These are phyloP conservation scores for Protophormia terraenovae DNA, from an alignment of 2,888 invertebrate genomes.

Conservation along the genomic window DNA sequence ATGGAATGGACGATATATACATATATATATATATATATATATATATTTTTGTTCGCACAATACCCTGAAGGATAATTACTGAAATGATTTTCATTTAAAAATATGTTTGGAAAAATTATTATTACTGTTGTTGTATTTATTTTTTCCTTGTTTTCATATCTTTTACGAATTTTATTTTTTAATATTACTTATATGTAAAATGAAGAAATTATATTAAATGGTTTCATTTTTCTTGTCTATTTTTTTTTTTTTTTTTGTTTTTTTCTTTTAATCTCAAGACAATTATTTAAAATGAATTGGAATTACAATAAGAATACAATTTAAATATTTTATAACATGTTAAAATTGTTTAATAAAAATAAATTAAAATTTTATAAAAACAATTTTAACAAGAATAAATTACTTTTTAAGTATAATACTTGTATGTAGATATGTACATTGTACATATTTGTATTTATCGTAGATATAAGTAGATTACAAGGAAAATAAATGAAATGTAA, in stretches of 20 bases:
- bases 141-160: not conserved
- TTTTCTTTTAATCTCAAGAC: constrained; percentile 19
- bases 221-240: too few relatives aligned
- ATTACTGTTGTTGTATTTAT: not conserved
- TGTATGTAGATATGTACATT: too few relatives aligned
- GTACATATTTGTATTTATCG: too few relatives aligned
- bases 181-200: not conserved
- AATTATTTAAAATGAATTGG: constrained; percentile 15
- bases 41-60: constrained; percentile 9
- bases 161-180: not conserved
- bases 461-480: too few relatives aligned
- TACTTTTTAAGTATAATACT: not conserved
- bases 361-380: not conserved
- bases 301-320: not conserved
- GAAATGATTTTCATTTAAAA: constrained; percentile 54
- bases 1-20: too few relatives aligned
- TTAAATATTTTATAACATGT: not conserved
- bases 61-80: constrained; percentile 60
- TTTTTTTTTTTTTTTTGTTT: not conserved
- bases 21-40: not conserved
- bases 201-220: constrained; percentile 16
- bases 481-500: too few relatives aligned
- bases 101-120: constrained; percentile 21
- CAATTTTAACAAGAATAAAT: not conserved
- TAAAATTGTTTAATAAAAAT: not conserved